Evolutionary conservation across 2,797 vertebrate species (phyloP), one percentile per base, ranked within the genome.

Genomic region (Argentina silus): DNA sequence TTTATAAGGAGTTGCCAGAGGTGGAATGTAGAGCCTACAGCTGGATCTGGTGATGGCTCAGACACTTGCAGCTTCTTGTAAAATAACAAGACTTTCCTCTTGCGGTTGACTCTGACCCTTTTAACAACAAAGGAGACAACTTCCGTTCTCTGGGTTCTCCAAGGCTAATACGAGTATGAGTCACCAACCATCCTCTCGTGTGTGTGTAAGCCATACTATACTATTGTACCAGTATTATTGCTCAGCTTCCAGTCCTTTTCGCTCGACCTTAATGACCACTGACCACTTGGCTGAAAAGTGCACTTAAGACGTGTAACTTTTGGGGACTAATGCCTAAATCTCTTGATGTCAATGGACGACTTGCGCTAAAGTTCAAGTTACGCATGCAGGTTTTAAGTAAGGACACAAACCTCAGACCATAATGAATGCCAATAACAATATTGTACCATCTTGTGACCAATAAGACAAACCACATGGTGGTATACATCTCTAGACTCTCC

Each of bases 21-120:
- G 15, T 65, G 21, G 50, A 78, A 12, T 82, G 82, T 51, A 68
- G 63, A 2, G 72, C 82, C 14, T 83, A 83, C 78, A 81, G 82
- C 55, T 82, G 78, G 78, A 79, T 86, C 67, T 68, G 77, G 65
- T 77, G 70, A 79, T 10, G n/a, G 4, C 4, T 7, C 11, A 42
- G 44, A 44, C 14, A 47, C 51, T 9, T 10, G 12, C 23, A 9
- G 12, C 59, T 44, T 0, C 60, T 17, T 3, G 7, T 11, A 59
- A 1, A 65, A 65, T 21, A 44, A 14, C 45, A 23, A 42, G 36
- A 62, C 60, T 36, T 19, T 56, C n/a, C n/a, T 50, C 12, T 7
- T 21, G 44, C 45, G 48, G 64, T 23, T 45, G 44, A 42, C 23
- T 36, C 7, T 8, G 11, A 42, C 23, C 59, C 9, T 9, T 56